phyloP scores from a whole-genome alignment of 2,888 invertebrate genomes.

The Hydrotaea diabolus region DNA sequence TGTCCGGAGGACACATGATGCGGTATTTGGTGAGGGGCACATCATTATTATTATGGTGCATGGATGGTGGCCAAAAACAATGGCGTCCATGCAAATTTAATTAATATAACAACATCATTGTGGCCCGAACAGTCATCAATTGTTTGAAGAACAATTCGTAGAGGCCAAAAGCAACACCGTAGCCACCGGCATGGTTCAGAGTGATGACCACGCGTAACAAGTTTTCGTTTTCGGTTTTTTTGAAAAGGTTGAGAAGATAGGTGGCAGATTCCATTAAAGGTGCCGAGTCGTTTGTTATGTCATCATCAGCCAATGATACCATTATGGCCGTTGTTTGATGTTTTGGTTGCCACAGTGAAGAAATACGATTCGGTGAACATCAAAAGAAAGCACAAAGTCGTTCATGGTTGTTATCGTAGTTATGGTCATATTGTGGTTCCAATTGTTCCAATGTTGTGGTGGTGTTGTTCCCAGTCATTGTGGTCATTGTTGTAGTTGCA shows the following conservation, averaged over 20 bases:
- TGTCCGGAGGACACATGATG: not conserved
- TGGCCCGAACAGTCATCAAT: conserved; percentile 20
- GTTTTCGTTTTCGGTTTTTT: not conserved
- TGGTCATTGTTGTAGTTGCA: not conserved
- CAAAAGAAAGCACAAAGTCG: not conserved
- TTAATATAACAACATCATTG: conserved; percentile 16
- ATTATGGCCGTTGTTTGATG: not conserved
- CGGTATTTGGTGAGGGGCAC: not conserved
- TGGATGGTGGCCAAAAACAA: not conserved
- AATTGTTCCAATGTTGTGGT: not conserved
- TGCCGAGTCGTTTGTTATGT: not conserved
- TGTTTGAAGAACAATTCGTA: not conserved
- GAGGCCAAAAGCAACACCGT: not conserved
- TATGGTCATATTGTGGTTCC: conserved; percentile 7
- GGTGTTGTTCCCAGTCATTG: not conserved
- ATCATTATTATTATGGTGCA: not conserved
- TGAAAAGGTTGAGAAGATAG: not conserved
- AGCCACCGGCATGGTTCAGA: not conserved
- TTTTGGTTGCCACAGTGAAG: not conserved
- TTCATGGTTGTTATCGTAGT: not conserved
- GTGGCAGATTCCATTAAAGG: not conserved
- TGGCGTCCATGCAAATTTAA: conserved; percentile 27
- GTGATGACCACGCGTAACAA: not conserved
- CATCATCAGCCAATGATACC: conserved; percentile 4
- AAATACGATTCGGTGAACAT: not conserved